Evolutionary conservation across 1,140 invertebrate genomes (phyloP).

Genomic region (Microplitis mediator): DNA sequence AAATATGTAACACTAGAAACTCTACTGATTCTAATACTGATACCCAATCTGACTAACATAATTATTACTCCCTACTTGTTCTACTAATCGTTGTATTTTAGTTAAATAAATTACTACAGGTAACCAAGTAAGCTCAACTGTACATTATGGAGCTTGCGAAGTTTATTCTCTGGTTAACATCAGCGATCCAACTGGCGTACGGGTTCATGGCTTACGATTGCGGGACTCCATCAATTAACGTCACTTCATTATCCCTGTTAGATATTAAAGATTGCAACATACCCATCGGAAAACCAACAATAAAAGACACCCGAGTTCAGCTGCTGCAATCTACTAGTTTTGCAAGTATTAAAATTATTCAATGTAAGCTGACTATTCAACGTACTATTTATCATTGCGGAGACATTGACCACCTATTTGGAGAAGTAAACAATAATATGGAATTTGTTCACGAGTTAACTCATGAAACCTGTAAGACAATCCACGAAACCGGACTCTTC

Average conservation of each 20-base stretch:
- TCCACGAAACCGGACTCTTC: background rate
- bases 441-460: slow-evolving; percentile 6
- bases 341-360: background rate
- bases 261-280: slow-evolving; percentile 17
- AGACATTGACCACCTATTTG: slow-evolving; percentile 9
- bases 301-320: background rate
- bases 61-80: too few species aligned
- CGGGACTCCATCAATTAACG: background rate
- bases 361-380: slow-evolving; percentile 17
- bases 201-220: background rate
- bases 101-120: background rate
- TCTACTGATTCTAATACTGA: too few species aligned
- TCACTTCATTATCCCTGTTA: background rate
- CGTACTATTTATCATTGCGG: slow-evolving; percentile 15
- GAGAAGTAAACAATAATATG: background rate
- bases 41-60: too few species aligned
- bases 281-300: background rate
- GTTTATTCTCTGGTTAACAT: too few species aligned
- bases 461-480: background rate
- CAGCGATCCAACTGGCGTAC: background rate
- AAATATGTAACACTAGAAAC: too few species aligned
- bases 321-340: slow-evolving; percentile 15
- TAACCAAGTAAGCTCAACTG: background rate
- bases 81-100: too few species aligned
- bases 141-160: too few species aligned